Percentiles rank a stretch among this genome's conserved stretches.
These are phyloP conservation scores for Myrmophylax atrothorax DNA, from an alignment of 2,113 vertebrate genomes.

Conservation along the genomic window DNA sequence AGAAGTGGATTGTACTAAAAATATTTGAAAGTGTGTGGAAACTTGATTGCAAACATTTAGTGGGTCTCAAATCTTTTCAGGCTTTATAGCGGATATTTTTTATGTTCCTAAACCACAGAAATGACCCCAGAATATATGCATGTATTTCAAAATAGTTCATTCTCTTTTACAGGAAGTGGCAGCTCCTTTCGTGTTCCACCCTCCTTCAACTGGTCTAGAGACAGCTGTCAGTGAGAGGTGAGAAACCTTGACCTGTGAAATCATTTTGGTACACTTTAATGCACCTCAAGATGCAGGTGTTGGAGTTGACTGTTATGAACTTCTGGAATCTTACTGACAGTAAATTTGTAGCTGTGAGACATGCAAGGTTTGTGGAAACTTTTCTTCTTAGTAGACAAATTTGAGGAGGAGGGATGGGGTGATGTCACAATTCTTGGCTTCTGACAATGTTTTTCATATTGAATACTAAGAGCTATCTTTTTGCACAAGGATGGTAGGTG, in stretches of 20 bases:
- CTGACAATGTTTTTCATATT: background rate
- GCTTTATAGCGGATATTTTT: background rate
- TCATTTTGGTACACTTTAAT: slow-evolving; percentile 36
- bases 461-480: background rate
- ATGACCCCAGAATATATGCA: background rate
- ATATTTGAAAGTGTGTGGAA: background rate
- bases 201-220: background rate
- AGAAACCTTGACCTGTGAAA: slow-evolving; percentile 35
- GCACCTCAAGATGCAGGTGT: background rate
- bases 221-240: background rate
- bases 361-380: background rate
- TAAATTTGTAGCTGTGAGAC: background rate
- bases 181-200: background rate
- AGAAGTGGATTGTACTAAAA: background rate
- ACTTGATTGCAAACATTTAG: background rate
- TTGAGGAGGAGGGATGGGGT: no score
- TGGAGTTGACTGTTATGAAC: background rate
- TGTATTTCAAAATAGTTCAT: background rate
- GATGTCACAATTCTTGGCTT: background rate
- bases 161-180: background rate
- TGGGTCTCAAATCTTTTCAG: background rate
- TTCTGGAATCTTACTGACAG: background rate
- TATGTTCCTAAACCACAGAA: background rate
- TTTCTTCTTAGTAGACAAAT: background rate
- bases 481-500: background rate